Conservation (phyloP, 2,888 invertebrate species). For the Euzetes globulus region DNA sequence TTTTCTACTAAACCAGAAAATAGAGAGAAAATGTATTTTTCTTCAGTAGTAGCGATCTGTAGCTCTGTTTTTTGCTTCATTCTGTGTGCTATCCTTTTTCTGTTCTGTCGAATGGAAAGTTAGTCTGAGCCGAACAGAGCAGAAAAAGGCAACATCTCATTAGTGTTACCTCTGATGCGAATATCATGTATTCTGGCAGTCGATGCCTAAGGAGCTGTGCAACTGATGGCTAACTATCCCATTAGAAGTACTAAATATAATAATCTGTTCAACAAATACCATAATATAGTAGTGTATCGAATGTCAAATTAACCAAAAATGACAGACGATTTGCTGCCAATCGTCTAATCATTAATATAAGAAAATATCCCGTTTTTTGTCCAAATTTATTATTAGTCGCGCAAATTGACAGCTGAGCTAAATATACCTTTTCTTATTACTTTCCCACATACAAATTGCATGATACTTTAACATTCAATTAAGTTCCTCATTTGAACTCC, state of each 20-base stretch:
- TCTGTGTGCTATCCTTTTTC: no score
- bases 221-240: slow-evolving; percentile 8
- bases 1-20: not conserved
- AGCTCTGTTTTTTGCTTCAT: no score
- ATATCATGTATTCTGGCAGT: not conserved
- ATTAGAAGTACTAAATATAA: slow-evolving; percentile 21
- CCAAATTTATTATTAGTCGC: not conserved
- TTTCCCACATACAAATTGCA: no score
- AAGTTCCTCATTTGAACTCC: no score
- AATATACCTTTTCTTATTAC: not conserved
- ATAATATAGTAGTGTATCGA: slow-evolving; percentile 13
- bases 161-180: slow-evolving; percentile 10
- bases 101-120: no score
- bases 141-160: slow-evolving; percentile 7
- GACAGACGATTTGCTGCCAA: slow-evolving; percentile 1
- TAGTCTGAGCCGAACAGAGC: no score
- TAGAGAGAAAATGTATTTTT: not conserved
- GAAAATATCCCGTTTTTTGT: not conserved
- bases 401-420: not conserved
- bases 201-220: not conserved
- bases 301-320: slow-evolving; percentile 25
- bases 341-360: not conserved
- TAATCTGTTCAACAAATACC: slow-evolving; percentile 5
- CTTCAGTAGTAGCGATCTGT: not conserved
- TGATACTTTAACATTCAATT: no score